phyloP scores from a whole-genome alignment of 2,113 vertebrate species.

The Ramphastos sulfuratus region DNA sequence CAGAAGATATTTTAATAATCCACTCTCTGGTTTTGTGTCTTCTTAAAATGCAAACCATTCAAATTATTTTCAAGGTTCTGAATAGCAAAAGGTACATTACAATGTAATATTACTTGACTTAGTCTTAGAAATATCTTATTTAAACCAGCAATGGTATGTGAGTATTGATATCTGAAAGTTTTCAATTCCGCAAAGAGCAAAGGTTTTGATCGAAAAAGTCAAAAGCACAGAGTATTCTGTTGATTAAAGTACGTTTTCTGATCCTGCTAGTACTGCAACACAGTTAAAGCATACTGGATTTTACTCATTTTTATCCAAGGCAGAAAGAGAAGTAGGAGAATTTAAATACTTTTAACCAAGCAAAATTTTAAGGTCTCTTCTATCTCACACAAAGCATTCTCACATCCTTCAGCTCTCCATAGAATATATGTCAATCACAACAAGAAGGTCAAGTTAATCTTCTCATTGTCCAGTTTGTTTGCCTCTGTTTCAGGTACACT shows the following conservation, averaged over 20 bases:
- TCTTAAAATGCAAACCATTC: neutral
- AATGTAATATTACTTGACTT: neutral
- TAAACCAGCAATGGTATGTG: too few relatives aligned
- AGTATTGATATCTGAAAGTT: neutral
- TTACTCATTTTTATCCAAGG: neutral
- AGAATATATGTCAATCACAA: neutral
- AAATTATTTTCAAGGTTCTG: neutral
- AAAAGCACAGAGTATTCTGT: neutral
- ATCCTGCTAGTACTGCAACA: neutral
- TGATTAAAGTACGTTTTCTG: neutral
- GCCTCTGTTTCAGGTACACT: neutral
- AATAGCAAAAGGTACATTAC: neutral
- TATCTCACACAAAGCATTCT: neutral
- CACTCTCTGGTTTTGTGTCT: neutral
- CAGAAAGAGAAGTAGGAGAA: neutral
- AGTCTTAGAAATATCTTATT: neutral
- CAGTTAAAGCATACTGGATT: neutral
- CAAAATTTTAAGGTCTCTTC: neutral
- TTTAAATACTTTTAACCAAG: neutral
- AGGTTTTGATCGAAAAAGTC: neutral
- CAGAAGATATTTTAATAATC: neutral
- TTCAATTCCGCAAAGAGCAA: neutral
- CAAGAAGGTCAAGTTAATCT: neutral
- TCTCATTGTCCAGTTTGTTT: neutral
- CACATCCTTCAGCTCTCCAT: neutral